phyloP scores from a whole-genome alignment of 2,113 vertebrate genomes.

The Panthera uncia region DNA sequence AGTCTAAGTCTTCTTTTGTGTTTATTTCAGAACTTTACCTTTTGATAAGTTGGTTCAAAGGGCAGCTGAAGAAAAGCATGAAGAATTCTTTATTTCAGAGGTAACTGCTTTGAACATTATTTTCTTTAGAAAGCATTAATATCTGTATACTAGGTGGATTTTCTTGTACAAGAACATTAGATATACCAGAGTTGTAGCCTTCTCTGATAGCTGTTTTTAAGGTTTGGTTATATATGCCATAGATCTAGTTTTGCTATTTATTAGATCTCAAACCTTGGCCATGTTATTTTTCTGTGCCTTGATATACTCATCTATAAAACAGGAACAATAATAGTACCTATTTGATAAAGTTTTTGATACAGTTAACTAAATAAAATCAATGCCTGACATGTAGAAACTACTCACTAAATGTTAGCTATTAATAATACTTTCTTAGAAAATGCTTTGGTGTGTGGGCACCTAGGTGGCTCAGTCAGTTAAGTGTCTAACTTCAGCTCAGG shows the following conservation, averaged over 20 bases:
- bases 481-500: neutral
- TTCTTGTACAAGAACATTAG: neutral
- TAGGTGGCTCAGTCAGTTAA: neutral
- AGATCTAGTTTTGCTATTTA: neutral
- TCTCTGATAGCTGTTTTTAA: neutral
- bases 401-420: neutral
- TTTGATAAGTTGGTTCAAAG: conserved; percentile 93
- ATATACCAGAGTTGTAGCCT: neutral
- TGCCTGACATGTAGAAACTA: neutral
- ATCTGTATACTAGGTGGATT: neutral
- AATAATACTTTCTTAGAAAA: conserved; percentile 7
- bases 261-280: neutral
- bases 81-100: conserved; percentile 93
- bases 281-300: neutral
- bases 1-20: conserved; percentile 51
- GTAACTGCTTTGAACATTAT: conserved; percentile 80
- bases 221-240: neutral
- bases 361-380: conserved; percentile 4
- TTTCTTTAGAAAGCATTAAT: conserved; percentile 14
- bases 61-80: conserved; percentile 92
- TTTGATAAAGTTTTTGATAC: neutral
- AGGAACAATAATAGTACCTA: neutral
- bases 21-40: conserved; percentile 91
- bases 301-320: neutral
- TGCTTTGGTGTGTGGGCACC: neutral